These are phyloP conservation scores for Drosophila greeni DNA, from an alignment of 2,888 invertebrate species.

Conservation along the genomic window DNA sequence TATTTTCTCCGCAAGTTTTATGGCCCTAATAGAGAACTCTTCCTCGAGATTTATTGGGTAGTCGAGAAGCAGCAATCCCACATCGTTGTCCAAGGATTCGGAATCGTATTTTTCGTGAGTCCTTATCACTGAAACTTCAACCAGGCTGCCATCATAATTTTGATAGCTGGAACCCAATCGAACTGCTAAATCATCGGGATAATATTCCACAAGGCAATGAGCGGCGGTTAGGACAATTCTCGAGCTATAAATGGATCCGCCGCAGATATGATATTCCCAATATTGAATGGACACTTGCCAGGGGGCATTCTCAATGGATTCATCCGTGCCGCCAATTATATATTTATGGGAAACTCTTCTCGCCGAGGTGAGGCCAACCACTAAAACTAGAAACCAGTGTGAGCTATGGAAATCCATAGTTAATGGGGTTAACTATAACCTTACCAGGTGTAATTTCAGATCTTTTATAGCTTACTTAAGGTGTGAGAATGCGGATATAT, in stretches of 20 bases:
- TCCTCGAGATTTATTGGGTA: background rate
- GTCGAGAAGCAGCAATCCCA: slow-evolving; percentile 7
- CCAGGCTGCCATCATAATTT: background rate
- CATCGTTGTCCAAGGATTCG: slow-evolving; percentile 5
- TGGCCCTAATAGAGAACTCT: background rate
- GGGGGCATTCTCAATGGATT: slow-evolving; percentile 9
- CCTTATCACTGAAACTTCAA: background rate
- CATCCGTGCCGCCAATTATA: slow-evolving; percentile 2
- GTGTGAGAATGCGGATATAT: background rate
- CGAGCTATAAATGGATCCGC: slow-evolving; percentile 8
- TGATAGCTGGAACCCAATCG: slow-evolving; percentile 11
- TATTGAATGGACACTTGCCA: slow-evolving; percentile 20
- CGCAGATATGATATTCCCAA: slow-evolving; percentile 2
- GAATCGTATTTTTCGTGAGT: slow-evolving; percentile 8
- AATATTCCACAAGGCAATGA: background rate
- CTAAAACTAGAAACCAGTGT: background rate
- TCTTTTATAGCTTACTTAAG: slow-evolving; percentile 1
- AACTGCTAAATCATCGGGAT: background rate
- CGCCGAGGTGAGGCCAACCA: background rate
- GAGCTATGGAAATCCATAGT: background rate
- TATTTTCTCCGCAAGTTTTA: background rate
- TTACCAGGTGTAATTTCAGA: background rate
- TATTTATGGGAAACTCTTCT: background rate
- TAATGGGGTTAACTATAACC: background rate
- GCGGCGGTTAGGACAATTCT: slow-evolving; percentile 16